These are phyloP conservation scores for Xylocampa areola DNA, from an alignment of 2,888 invertebrate species.

Conservation along the genomic window DNA sequence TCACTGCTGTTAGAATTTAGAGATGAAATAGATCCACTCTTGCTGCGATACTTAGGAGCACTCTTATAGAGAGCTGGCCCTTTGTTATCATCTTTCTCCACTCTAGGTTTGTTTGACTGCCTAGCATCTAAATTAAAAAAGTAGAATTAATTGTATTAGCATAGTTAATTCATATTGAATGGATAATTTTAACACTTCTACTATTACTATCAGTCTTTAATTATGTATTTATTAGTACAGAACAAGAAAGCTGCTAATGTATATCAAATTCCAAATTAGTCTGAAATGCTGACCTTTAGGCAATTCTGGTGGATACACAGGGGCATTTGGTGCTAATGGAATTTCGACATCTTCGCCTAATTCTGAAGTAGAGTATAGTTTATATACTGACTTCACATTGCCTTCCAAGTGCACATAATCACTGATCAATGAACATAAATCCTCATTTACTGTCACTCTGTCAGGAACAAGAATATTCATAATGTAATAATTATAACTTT, in stretches of 20 bases:
- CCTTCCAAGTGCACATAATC: conserved; percentile 83
- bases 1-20: conserved; percentile 77
- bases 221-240: too few species aligned
- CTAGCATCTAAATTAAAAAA: conserved; percentile 72
- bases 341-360: conserved; percentile 77
- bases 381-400: conserved; percentile 71
- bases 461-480: conserved; percentile 36
- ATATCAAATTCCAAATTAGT: too few species aligned
- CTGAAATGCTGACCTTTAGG: conserved; percentile 71
- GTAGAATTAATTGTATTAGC: background rate
- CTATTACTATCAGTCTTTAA: too few species aligned
- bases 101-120: conserved; percentile 49
- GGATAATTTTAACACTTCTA: too few species aligned
- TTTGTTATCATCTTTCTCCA: conserved; percentile 56
- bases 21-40: conserved; percentile 78
- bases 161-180: background rate
- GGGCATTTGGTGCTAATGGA: conserved; percentile 77
- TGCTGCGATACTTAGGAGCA: conserved; percentile 77
- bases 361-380: conserved; percentile 71
- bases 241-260: too few species aligned
- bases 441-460: conserved; percentile 82
- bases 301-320: conserved; percentile 79
- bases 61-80: conserved; percentile 63
- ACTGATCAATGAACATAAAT: conserved; percentile 73
- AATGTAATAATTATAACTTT: too few species aligned